These are phyloP conservation scores for Cephalopterus ornatus DNA, from an alignment of 2,113 vertebrate genomes.

Conservation along the genomic window DNA sequence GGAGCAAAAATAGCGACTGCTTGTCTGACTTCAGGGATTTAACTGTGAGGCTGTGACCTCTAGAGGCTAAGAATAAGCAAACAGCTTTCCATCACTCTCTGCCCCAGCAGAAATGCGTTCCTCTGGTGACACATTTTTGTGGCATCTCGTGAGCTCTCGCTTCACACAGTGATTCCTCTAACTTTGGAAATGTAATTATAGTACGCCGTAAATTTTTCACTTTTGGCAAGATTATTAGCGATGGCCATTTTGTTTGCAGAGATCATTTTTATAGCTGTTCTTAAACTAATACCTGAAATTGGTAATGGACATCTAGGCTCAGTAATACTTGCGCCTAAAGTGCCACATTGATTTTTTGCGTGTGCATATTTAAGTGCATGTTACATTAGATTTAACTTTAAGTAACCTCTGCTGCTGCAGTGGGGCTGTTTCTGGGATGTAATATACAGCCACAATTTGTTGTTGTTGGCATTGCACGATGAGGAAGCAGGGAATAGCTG, in stretches of 20 bases:
- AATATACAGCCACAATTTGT: background rate
- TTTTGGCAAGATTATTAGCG: background rate
- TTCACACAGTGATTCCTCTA: background rate
- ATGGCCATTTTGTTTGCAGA: background rate
- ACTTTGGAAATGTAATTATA: background rate
- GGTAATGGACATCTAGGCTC: background rate
- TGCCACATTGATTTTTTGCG: background rate
- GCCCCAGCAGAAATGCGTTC: background rate
- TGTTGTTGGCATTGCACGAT: background rate
- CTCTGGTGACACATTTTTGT: background rate
- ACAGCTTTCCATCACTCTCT: slow-evolving; percentile 20
- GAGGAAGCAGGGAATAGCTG: background rate
- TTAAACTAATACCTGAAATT: background rate
- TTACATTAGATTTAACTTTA: background rate
- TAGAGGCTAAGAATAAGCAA: slow-evolving; percentile 59
- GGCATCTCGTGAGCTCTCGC: background rate
- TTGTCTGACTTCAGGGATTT: slow-evolving; percentile 34
- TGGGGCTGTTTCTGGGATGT: background rate
- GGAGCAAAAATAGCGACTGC: background rate
- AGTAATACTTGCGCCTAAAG: background rate
- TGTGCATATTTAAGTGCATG: background rate
- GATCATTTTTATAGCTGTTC: background rate
- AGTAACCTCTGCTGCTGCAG: background rate
- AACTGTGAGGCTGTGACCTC: slow-evolving; percentile 50
- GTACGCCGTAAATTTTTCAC: background rate